Base-by-base conservation (phyloP, 2,113 vertebrate genomes). In the Marmota monax region DNA sequence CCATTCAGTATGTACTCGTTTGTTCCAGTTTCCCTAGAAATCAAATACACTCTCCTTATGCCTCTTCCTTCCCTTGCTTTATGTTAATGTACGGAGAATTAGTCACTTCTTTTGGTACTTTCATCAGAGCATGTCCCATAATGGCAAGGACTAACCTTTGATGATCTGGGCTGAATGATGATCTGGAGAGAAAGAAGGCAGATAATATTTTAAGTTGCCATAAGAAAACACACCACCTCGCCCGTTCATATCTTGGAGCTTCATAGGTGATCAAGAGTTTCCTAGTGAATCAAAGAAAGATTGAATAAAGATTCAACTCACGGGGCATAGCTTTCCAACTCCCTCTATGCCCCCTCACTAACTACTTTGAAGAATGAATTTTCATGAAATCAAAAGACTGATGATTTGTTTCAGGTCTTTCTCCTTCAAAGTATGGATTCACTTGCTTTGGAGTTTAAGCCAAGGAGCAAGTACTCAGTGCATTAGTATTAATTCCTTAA, bases 321-420 rank as follows among this genome's bases (percentile, higher is more conserved):
- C 22, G 5, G 76, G 56, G 17, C 34, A 4, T 23, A 45, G 48
- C 34, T 93, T 95, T 93, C 42, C 32, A 76, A 39, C 13, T 77
- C 51, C 42, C 13, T 4, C 37, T 73, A 29, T 80, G 56, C 12
- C 29, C 56, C n/a, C 88, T 37, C 16, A 29, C 4, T 58, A 29
- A 78, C 85, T 56, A 51, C 32, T 89, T 34, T 76, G 48, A 88
- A 61, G 48, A 88, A 42, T 80, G 34, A 84, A 51, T 95, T 79
- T 85, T 79, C 16, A 17, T 25, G 2, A 63, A 95, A 91, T 74
- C 48, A 86, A 74, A 83, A 83, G 37, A 82, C 22, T 1, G 6
- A 78, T 90, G 72, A 42, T 79, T 63, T 91, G 69, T 65, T 90
- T 94, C 65, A 94, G 48, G 27, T 83, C 51, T n/a, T 70, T 7